Conservation (phyloP, 2,113 vertebrate species). For the Papio anubis region DNA sequence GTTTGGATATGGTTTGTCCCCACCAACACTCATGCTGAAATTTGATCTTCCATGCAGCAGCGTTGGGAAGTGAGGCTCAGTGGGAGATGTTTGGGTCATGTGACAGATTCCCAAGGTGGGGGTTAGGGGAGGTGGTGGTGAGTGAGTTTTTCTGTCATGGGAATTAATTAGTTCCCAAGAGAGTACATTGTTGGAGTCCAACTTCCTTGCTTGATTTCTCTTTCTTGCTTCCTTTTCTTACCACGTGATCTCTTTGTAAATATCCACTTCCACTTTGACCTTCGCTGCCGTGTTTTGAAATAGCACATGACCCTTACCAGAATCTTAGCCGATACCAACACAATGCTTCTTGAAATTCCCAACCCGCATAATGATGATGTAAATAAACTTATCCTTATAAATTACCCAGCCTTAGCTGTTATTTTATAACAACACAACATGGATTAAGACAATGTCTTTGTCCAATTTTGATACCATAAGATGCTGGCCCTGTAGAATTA, state of each 20-base stretch:
- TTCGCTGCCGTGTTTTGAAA: not conserved
- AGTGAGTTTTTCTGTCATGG: not conserved
- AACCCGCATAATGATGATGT: not conserved
- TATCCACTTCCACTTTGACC: not conserved
- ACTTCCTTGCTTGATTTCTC: not conserved
- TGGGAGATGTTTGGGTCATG: too few relatives aligned
- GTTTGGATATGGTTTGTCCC: too few relatives aligned
- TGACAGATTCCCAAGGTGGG: too few relatives aligned
- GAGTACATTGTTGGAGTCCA: not conserved
- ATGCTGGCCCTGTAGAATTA: not conserved
- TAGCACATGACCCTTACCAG: not conserved
- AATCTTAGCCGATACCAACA: not conserved
- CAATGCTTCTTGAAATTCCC: not conserved
- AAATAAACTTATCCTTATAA: not conserved
- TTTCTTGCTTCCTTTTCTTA: not conserved
- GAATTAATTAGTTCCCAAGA: not conserved
- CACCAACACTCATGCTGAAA: too few relatives aligned
- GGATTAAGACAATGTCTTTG: not conserved
- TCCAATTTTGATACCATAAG: not conserved
- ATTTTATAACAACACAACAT: not conserved
- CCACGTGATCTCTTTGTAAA: not conserved
- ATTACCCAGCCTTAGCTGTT: not conserved
- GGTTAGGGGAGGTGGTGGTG: not conserved
- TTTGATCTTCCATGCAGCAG: too few relatives aligned
- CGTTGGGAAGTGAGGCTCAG: too few relatives aligned